Conservation (phyloP, 2,113 vertebrate species). For the Oncorhynchus nerka region DNA sequence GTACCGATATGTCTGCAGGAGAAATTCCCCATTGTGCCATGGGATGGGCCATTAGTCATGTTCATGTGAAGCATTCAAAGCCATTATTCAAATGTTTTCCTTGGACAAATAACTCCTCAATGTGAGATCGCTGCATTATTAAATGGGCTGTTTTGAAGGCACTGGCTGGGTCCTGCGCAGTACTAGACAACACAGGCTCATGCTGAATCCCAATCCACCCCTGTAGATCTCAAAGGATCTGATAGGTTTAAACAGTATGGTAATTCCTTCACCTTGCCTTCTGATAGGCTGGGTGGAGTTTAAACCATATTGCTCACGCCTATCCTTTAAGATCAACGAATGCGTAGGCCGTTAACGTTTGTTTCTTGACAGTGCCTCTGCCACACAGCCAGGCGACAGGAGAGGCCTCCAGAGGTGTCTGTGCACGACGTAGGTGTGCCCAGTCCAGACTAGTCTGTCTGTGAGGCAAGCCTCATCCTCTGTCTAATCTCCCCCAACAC, state of each 20-base stretch:
- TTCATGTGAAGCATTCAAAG: background rate
- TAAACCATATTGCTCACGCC: too few species aligned
- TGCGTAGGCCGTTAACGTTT: background rate
- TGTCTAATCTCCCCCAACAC: background rate
- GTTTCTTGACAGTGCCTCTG: conserved; percentile 17
- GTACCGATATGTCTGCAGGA: conserved; percentile 17
- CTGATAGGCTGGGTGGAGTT: too few species aligned
- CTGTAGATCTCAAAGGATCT: too few species aligned
- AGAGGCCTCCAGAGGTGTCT: background rate
- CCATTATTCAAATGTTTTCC: conserved; percentile 5
- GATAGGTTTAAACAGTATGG: too few species aligned
- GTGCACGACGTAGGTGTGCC: background rate
- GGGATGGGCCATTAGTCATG: conserved; percentile 12
- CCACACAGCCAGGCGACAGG: conserved; percentile 38
- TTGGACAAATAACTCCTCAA: conserved; percentile 24
- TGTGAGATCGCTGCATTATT: conserved; percentile 27
- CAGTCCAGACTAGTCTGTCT: background rate
- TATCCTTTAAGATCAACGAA: too few species aligned
- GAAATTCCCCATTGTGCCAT: background rate
- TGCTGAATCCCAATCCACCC: too few species aligned
- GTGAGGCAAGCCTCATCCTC: background rate
- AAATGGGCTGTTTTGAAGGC: background rate
- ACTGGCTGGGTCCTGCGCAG: background rate
- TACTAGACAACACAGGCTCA: background rate
- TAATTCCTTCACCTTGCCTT: too few species aligned